Evolutionary conservation across 2,888 invertebrate genomes (phyloP).

Genomic region (Thymelicus acteon): DNA sequence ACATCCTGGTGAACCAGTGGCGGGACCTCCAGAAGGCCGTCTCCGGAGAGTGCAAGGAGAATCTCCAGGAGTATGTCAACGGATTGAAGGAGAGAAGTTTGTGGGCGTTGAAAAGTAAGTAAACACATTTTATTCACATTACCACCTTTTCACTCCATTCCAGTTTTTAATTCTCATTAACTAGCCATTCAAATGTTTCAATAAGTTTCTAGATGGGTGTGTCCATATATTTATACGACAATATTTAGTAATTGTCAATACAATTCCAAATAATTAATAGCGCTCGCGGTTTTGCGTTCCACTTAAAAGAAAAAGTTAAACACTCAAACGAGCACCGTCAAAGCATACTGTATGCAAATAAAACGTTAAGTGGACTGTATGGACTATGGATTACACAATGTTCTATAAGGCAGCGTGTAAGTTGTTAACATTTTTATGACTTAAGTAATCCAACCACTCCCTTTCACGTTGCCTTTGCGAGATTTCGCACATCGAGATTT

Average conservation of each 20-base stretch:
- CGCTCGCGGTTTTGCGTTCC: constrained; percentile 11
- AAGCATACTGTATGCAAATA: constrained; percentile 30
- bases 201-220: too few species aligned
- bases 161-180: too few species aligned
- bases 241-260: neutral
- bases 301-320: constrained; percentile 34
- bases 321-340: constrained; percentile 8
- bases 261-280: neutral
- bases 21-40: constrained; percentile 72
- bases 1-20: constrained; percentile 85
- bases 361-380: constrained; percentile 25
- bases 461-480: constrained; percentile 42
- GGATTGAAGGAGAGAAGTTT: constrained; percentile 83
- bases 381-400: constrained; percentile 26
- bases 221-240: neutral
- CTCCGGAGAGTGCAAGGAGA: constrained; percentile 78
- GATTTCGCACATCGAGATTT: constrained; percentile 15
- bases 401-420: constrained; percentile 4
- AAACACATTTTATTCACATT: neutral
- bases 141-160: too few species aligned
- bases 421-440: constrained; percentile 39
- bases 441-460: constrained; percentile 43
- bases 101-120: constrained; percentile 91
- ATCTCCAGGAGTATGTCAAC: constrained; percentile 85
- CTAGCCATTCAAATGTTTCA: too few species aligned